Conservation (phyloP, 2,797 vertebrate genomes). For the Falco cherrug region DNA sequence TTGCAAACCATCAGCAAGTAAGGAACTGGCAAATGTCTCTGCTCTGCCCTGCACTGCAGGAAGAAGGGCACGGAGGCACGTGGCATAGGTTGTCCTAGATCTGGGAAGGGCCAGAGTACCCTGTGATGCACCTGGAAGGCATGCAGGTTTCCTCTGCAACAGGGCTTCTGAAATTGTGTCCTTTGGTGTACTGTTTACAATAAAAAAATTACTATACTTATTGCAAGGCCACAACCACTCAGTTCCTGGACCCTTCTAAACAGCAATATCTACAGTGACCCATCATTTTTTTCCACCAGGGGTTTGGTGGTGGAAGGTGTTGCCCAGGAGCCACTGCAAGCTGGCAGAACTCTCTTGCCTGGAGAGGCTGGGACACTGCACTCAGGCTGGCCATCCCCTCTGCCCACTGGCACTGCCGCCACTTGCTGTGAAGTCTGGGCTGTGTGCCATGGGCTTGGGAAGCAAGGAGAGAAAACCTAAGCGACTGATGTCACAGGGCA, state of each 20-base stretch:
- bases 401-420: neutral
- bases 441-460: rapidly evolving
- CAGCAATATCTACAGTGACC: neutral
- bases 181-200: neutral
- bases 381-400: neutral
- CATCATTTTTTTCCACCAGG: neutral
- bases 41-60: neutral
- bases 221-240: neutral
- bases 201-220: neutral
- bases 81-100: neutral
- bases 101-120: neutral
- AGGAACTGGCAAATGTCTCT: neutral
- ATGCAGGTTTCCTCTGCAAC: neutral
- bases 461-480: neutral
- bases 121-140: rapidly evolving
- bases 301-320: neutral
- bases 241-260: neutral
- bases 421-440: neutral
- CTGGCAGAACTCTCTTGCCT: neutral
- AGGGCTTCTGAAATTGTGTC: neutral
- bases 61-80: rapidly evolving
- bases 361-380: neutral
- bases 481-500: neutral
- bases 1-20: neutral
- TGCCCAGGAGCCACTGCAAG: neutral